A percentile compares a stretch with the other conserved stretches of the same genome.
Evolutionary conservation across 2,888 invertebrate genomes (phyloP).

Genomic region (Punctoribates punctum): DNA sequence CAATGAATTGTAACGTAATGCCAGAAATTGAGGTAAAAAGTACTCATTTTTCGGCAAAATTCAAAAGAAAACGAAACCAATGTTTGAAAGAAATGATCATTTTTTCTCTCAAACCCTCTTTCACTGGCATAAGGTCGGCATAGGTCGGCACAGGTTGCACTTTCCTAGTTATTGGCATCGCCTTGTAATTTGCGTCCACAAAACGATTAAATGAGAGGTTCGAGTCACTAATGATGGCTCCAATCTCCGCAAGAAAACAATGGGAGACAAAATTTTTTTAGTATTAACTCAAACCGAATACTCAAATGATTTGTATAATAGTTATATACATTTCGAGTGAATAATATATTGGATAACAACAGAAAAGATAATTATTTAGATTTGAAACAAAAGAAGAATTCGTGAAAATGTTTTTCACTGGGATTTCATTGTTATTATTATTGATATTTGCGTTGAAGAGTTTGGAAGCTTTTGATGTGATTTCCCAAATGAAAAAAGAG

Average conservation of each 20-base stretch:
- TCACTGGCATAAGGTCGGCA: too few relatives aligned
- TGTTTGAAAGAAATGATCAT: neutral
- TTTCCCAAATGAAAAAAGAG: neutral
- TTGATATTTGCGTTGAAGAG: too few relatives aligned
- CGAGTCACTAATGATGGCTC: neutral
- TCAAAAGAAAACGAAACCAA: neutral
- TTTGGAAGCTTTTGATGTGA: neutral
- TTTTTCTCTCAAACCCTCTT: neutral
- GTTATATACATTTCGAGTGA: too few relatives aligned
- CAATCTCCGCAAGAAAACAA: neutral
- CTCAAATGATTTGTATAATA: too few relatives aligned
- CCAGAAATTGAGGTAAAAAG: neutral
- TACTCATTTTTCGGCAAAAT: conserved; percentile 1
- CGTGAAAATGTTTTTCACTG: too few relatives aligned
- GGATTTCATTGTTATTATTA: too few relatives aligned
- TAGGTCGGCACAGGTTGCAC: neutral
- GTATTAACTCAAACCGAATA: neutral
- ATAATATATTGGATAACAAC: too few relatives aligned
- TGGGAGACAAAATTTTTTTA: neutral
- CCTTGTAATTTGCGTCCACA: conserved; percentile 25
- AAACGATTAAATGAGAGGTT: neutral
- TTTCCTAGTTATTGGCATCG: neutral
- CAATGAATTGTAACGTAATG: conserved; percentile 15
- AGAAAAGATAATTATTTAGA: too few relatives aligned
- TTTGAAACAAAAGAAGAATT: too few relatives aligned